Base-by-base conservation (phyloP, 2,797 vertebrate genomes). In the Acropternis orthonyx region DNA sequence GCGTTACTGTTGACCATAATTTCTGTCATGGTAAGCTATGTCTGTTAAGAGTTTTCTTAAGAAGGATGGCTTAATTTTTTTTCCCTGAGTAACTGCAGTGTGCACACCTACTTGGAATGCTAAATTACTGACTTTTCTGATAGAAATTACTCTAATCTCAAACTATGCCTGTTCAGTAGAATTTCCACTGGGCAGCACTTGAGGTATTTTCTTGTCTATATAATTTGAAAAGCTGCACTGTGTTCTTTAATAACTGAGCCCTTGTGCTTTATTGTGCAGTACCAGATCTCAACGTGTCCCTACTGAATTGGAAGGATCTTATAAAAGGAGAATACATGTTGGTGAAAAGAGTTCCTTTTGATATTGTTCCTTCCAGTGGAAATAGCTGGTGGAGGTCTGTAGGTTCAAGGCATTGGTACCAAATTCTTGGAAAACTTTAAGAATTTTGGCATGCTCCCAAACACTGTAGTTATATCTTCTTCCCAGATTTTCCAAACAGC, bases 381-480 rank as follows among this genome's bases (percentile, higher is more conserved):
- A 81, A 12, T 37, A 75, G 58, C 39, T 71, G 59, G 66, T 43
- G 74, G 44, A 84, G 39, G 28, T 83, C 48, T 21, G 10, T 66
- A 69, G 58, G 48, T 73, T 94, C 34, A 77, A 88, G 58, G 43
- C 65, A 69, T 46, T n/a, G 32, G 58, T 68, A 52, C 66, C 72
- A 84, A 84, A 89, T 89, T 92, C 20, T 72, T 65, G 62, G 81
- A 89, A 94, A 78, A 85, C 36, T 30, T 89, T 61, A n/a, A 17
- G 21, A 66, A 62, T 91, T 83, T 91, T 92, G 61, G 49, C 34
- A 6, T 34, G 36, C 39, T 75, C 43, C 26, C 49, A 85, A 48
- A 79, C 63, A n/a, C 41, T 82, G n/a, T 44, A 63, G 32, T 67
- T 74, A 1, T 26, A 73, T 52, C 39, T 88, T 92, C 61, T 72